These are phyloP conservation scores for Psilopsiagon aymara DNA, from an alignment of 2,113 vertebrate genomes.

Conservation along the genomic window DNA sequence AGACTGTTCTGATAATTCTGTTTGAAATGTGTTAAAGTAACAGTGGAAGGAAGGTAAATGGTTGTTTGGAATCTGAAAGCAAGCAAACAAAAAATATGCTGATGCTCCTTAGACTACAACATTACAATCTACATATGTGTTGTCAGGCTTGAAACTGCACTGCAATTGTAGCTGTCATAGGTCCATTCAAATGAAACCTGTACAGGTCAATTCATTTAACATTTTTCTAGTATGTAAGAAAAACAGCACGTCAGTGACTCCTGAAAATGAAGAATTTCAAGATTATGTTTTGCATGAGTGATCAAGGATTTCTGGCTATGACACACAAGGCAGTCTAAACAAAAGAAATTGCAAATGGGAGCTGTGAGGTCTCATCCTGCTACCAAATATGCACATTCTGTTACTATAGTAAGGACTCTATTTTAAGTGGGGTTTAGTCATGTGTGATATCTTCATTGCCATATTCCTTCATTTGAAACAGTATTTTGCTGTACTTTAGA, in stretches of 20 bases:
- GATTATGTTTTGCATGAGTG: slow-evolving; percentile 5
- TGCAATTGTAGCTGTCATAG: slow-evolving; percentile 47
- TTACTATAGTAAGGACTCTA: neutral
- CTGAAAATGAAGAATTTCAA: slow-evolving; percentile 19
- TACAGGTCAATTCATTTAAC: slow-evolving; percentile 63
- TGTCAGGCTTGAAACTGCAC: slow-evolving; percentile 32
- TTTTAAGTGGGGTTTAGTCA: neutral
- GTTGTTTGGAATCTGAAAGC: neutral
- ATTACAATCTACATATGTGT: slow-evolving; percentile 17
- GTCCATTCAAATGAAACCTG: slow-evolving; percentile 54
- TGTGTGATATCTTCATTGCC: neutral
- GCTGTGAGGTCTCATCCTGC: neutral
- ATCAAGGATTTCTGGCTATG: neutral
- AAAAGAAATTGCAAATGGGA: neutral
- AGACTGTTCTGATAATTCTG: neutral
- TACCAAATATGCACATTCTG: neutral
- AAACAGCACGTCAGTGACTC: neutral
- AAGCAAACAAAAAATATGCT: neutral
- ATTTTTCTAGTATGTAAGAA: neutral
- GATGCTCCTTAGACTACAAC: neutral
- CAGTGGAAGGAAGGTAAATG: neutral
- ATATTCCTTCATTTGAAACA: neutral
- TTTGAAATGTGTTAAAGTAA: neutral
- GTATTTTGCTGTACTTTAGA: neutral
- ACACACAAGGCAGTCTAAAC: neutral